Evolutionary conservation across 2,888 invertebrate species (phyloP).

Genomic region (Trichogramma dendrolimi): DNA sequence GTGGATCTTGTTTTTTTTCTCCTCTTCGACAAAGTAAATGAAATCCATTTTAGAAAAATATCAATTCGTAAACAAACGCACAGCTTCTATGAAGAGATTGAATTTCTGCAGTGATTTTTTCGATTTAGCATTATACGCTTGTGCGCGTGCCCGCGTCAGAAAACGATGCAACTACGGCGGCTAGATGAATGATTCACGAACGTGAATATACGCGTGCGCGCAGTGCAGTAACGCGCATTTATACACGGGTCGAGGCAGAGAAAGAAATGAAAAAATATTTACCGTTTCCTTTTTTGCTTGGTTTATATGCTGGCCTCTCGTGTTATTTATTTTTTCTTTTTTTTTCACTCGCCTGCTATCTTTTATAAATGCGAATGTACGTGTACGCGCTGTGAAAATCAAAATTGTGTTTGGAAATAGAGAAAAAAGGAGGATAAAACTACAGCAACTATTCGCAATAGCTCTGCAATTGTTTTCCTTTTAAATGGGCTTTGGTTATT

Average conservation of each 20-base stretch:
- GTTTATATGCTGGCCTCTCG: background rate
- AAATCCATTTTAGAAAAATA: too few species aligned
- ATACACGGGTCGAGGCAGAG: background rate
- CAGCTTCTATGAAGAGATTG: background rate
- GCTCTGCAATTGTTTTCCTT: slow-evolving; percentile 17
- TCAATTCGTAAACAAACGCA: too few species aligned
- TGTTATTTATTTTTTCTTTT: background rate
- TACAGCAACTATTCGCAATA: background rate
- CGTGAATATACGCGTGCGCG: background rate
- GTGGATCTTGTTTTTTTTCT: too few species aligned
- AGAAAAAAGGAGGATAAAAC: background rate
- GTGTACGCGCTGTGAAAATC: background rate
- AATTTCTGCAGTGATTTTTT: slow-evolving; percentile 5
- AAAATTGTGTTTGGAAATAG: background rate
- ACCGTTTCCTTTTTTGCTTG: slow-evolving; percentile 19
- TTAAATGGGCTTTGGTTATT: slow-evolving; percentile 1
- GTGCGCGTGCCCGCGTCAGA: background rate
- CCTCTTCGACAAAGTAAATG: too few species aligned
- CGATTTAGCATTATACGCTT: background rate
- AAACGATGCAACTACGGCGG: background rate
- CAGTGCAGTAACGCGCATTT: too few species aligned
- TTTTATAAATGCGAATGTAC: slow-evolving; percentile 11
- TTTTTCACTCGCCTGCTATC: background rate
- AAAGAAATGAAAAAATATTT: slow-evolving; percentile 24
- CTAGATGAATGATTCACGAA: slow-evolving; percentile 23